Evolutionary conservation across 2,113 vertebrate genomes (phyloP).

Genomic region (Microcebus jonahi): DNA sequence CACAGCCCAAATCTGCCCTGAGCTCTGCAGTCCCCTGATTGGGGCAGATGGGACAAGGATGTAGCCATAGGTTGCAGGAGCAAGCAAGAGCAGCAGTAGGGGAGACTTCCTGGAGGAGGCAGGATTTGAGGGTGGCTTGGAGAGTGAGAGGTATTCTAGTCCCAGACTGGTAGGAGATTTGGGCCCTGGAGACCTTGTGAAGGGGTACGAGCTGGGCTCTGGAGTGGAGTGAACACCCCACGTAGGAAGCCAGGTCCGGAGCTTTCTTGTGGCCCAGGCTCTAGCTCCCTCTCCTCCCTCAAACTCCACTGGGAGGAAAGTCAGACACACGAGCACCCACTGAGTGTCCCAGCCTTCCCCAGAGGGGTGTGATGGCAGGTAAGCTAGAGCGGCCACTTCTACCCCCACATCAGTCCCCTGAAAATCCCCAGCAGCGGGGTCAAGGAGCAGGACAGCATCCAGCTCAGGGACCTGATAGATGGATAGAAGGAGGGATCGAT

Average conservation of each 20-base stretch:
- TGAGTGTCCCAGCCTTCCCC: background rate
- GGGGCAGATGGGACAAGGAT: background rate
- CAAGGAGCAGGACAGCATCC: background rate
- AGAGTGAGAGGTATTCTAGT: background rate
- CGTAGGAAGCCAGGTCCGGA: background rate
- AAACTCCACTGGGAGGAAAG: background rate
- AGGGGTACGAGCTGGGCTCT: background rate
- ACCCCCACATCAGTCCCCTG: background rate
- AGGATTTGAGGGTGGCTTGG: background rate
- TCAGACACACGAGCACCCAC: background rate
- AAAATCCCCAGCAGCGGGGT: background rate
- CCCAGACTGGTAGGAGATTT: background rate
- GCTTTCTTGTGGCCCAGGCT: background rate
- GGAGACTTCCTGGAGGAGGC: background rate
- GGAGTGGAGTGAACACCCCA: accelerated
- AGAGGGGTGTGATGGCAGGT: background rate
- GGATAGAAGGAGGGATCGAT: accelerated
- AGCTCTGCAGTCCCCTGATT: background rate
- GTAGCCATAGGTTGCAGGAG: background rate
- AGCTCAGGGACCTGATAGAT: background rate
- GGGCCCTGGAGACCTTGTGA: background rate
- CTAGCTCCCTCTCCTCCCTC: background rate
- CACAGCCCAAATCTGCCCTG: background rate
- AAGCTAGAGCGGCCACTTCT: background rate
- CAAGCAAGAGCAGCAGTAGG: background rate